Percentiles rank a stretch among this genome's conserved stretches.
These are phyloP conservation scores for Ladona fulva DNA, from an alignment of 1,140 invertebrate genomes.

Conservation along the genomic window DNA sequence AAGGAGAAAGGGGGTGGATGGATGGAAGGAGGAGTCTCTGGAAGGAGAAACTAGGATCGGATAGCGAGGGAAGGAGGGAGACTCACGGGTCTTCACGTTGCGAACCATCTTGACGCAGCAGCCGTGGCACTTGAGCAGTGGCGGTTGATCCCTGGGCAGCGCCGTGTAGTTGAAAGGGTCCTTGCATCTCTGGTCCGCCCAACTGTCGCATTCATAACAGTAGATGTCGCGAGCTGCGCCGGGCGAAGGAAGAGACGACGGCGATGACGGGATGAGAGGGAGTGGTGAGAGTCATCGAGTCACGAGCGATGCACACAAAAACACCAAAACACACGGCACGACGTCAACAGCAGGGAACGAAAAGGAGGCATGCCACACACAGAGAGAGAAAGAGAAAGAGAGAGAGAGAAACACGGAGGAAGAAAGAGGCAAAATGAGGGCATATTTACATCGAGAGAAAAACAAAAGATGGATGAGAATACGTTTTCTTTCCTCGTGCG, in stretches of 20 bases:
- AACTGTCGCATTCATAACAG: slow-evolving; percentile 89
- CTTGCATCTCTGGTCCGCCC: slow-evolving; percentile 76
- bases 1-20: too few species aligned
- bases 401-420: not conserved
- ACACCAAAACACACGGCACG: not conserved
- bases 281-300: not conserved
- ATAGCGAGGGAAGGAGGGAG: not conserved
- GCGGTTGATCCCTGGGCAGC: slow-evolving; percentile 70
- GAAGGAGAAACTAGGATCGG: too few species aligned
- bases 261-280: not conserved
- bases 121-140: slow-evolving; percentile 76
- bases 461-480: too few species aligned
- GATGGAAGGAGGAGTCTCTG: too few species aligned
- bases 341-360: not conserved
- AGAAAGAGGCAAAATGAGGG: not conserved
- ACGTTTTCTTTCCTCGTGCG: too few species aligned
- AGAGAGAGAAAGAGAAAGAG: not conserved
- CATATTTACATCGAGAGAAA: too few species aligned
- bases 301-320: not conserved
- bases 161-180: slow-evolving; percentile 90
- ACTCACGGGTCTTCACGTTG: slow-evolving; percentile 79
- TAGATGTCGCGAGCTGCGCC: slow-evolving; percentile 68
- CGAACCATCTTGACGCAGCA: slow-evolving; percentile 93
- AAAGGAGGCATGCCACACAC: not conserved
- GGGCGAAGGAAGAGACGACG: not conserved